phyloP scores from a whole-genome alignment of 2,888 invertebrate genomes.

The Crioceris asparagi region DNA sequence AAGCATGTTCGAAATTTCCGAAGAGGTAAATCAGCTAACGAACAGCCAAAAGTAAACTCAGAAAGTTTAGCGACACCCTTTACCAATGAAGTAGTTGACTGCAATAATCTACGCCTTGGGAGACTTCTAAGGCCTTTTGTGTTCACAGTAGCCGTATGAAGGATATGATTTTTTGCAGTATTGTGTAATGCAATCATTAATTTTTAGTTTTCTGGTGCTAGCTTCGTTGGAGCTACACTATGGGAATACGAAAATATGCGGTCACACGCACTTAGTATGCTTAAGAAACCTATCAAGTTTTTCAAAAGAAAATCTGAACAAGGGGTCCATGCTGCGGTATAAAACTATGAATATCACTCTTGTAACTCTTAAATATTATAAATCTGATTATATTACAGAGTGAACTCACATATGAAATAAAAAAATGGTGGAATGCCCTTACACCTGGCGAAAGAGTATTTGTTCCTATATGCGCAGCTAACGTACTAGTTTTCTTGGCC shows the following conservation, averaged over 20 bases:
- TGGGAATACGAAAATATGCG: constrained; percentile 76
- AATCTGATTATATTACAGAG: constrained; percentile 24
- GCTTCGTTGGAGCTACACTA: constrained; percentile 65
- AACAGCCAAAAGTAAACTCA: constrained; percentile 21
- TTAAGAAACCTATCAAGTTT: constrained; percentile 44
- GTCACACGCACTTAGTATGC: constrained; percentile 44
- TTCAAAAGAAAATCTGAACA: constrained; percentile 34
- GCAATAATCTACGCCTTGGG: constrained; percentile 38
- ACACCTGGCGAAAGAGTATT: constrained; percentile 68
- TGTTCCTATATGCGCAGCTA: constrained; percentile 66
- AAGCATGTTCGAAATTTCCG: constrained; percentile 20
- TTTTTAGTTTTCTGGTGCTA: constrained; percentile 42
- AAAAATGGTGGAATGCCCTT: constrained; percentile 62
- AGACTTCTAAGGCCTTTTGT: constrained; percentile 50
- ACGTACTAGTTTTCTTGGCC: constrained; percentile 66
- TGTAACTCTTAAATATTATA: too few species aligned
- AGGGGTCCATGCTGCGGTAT: constrained; percentile 19
- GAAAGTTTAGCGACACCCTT: constrained; percentile 36
- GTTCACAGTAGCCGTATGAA: constrained; percentile 53
- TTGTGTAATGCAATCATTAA: constrained; percentile 3
- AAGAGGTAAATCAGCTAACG: constrained; percentile 19
- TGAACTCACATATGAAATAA: constrained; percentile 32
- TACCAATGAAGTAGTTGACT: constrained; percentile 37
- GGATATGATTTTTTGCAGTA: constrained; percentile 5
- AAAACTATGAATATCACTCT: constrained; percentile 1